Conservation (phyloP, 2,797 vertebrate genomes). For the Chanos chanos region DNA sequence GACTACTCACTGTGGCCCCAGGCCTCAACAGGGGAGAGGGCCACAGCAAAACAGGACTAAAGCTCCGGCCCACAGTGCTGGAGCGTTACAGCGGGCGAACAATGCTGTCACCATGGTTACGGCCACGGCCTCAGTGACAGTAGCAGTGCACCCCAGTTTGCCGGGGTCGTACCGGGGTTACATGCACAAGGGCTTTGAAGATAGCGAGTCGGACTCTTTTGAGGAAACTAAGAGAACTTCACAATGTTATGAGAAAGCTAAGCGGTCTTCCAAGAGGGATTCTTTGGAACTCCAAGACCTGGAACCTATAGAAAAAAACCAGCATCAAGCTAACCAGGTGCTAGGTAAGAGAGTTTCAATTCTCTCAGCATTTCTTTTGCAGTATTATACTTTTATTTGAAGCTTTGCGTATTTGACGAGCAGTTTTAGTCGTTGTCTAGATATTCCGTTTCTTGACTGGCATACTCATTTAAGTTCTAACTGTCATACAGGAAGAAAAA, state of each 20-base stretch:
- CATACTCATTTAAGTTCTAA: neutral
- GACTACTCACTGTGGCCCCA: constrained; percentile 69
- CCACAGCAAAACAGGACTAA: constrained; percentile 75
- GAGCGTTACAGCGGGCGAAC: constrained; percentile 55
- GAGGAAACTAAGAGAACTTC: constrained; percentile 68
- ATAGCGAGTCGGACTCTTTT: constrained; percentile 73
- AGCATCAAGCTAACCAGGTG: constrained; percentile 61
- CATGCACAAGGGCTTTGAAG: constrained; percentile 77
- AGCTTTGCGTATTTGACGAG: too few relatives aligned
- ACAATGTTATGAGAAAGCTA: constrained; percentile 32
- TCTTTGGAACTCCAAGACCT: constrained; percentile 81
- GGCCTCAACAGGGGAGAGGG: constrained; percentile 65
- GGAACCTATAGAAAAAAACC: constrained; percentile 61
- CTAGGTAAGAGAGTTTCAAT: constrained; percentile 57
- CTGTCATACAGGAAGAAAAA: neutral
- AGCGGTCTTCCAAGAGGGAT: constrained; percentile 54
- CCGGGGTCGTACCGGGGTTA: constrained; percentile 84
- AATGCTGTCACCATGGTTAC: constrained; percentile 85
- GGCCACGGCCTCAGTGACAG: constrained; percentile 89
- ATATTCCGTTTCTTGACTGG: too few relatives aligned
- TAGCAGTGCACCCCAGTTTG: constrained; percentile 86
- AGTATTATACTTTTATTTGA: too few relatives aligned
- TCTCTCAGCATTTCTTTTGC: too few relatives aligned
- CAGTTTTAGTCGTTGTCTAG: too few relatives aligned
- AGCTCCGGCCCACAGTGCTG: constrained; percentile 64